Conservation (phyloP, 2,888 invertebrate species). For the Tenthredo livida region DNA sequence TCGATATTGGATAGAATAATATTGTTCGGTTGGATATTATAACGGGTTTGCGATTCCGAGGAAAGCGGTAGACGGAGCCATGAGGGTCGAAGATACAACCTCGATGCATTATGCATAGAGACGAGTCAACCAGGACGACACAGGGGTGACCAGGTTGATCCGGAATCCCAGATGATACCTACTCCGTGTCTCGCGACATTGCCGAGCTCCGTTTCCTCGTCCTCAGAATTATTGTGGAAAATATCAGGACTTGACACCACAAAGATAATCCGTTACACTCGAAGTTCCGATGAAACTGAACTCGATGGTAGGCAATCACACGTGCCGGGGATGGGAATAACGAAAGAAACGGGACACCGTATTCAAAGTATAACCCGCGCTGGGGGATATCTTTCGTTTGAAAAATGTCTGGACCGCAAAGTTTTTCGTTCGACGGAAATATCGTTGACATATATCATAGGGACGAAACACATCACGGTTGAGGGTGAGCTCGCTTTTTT, state of each 20-base stretch:
- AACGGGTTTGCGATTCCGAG: slow-evolving; percentile 25
- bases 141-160: slow-evolving; percentile 42
- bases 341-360: background rate
- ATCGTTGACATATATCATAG: slow-evolving; percentile 39
- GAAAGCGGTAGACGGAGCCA: background rate
- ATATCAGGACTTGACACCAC: background rate
- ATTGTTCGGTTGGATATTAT: slow-evolving; percentile 48
- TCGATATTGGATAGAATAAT: slow-evolving; percentile 40
- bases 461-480: slow-evolving; percentile 14
- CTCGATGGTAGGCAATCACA: slow-evolving; percentile 14
- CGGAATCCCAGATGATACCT: slow-evolving; percentile 43
- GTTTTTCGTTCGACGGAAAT: slow-evolving; percentile 34
- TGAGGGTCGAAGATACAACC: slow-evolving; percentile 46
- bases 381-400: background rate
- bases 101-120: slow-evolving; percentile 44
- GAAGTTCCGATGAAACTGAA: background rate
- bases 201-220: slow-evolving; percentile 29
- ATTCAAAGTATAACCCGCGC: slow-evolving; percentile 11
- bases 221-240: background rate
- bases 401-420: slow-evolving; percentile 26
- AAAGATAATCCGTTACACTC: background rate
- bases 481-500: slow-evolving; percentile 37
- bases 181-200: slow-evolving; percentile 24
- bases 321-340: background rate
- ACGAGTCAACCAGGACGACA: slow-evolving; percentile 41